Conservation (phyloP, 2,888 invertebrate species). For the Iselma pallidipennis region DNA sequence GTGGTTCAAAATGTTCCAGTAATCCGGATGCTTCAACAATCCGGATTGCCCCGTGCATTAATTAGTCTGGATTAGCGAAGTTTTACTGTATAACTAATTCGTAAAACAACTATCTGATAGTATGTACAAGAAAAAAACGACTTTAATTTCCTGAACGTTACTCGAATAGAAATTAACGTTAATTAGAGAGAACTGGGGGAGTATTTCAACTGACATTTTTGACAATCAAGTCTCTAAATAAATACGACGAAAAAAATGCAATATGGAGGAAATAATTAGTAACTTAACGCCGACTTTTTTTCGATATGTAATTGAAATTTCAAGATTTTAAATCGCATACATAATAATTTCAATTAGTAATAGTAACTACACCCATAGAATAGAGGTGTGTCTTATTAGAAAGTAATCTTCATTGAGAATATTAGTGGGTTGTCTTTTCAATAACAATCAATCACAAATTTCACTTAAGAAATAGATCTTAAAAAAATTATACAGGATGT, state of each 20-base stretch:
- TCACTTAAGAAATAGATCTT: neutral
- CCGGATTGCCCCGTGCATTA: too few species aligned
- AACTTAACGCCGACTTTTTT: too few species aligned
- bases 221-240: neutral
- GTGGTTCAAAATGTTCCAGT: too few species aligned
- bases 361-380: neutral
- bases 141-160: neutral
- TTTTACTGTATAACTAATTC: too few species aligned
- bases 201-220: neutral
- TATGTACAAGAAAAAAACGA: neutral
- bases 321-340: neutral
- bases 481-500: too few species aligned
- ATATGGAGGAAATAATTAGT: too few species aligned
- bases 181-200: neutral
- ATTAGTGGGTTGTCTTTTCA: neutral
- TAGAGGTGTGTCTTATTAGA: neutral
- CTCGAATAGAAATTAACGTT: neutral
- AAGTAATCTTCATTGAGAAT: neutral
- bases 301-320: neutral
- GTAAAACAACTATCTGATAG: neutral
- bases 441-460: neutral
- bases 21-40: too few species aligned
- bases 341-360: too few species aligned
- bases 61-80: too few species aligned
- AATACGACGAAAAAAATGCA: neutral